Conservation (phyloP, 2,888 invertebrate genomes). For the Parnassius apollo region DNA sequence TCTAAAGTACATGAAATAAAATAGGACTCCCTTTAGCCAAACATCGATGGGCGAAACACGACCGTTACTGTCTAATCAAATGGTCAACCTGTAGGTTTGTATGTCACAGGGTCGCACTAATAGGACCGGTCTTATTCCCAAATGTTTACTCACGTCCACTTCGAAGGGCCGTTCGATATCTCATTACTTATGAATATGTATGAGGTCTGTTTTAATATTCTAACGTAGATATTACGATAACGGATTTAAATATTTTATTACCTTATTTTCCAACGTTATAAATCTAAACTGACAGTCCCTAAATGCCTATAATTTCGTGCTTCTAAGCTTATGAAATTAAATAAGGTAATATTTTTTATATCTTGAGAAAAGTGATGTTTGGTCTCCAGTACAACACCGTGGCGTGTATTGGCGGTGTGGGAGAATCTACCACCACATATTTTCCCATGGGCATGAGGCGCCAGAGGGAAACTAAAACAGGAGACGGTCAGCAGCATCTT, state of each 20-base stretch:
- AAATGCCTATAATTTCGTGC: too few relatives aligned
- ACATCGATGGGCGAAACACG: background rate
- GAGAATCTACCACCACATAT: too few relatives aligned
- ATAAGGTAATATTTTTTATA: too few relatives aligned
- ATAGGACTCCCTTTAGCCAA: background rate
- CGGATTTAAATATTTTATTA: background rate
- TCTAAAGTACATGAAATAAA: background rate
- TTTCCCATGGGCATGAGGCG: too few relatives aligned
- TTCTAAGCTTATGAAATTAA: too few relatives aligned
- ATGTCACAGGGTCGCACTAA: constrained; percentile 51
- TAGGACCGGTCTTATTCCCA: constrained; percentile 34
- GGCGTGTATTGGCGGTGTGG: too few relatives aligned
- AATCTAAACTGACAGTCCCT: background rate
- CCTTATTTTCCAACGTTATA: too few relatives aligned
- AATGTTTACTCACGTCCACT: constrained; percentile 20
- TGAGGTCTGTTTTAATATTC: background rate
- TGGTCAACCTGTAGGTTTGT: constrained; percentile 35
- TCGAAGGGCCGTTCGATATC: constrained; percentile 8
- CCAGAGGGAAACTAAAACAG: too few relatives aligned
- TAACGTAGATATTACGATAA: background rate
- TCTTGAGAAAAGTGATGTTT: too few relatives aligned
- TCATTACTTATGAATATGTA: constrained; percentile 6
- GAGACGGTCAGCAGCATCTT: too few relatives aligned
- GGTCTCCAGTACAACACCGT: too few relatives aligned
- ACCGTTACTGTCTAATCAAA: constrained; percentile 34